Evolutionary conservation across 2,797 vertebrate genomes (phyloP).

Genomic region (Eulemur rubriventer): DNA sequence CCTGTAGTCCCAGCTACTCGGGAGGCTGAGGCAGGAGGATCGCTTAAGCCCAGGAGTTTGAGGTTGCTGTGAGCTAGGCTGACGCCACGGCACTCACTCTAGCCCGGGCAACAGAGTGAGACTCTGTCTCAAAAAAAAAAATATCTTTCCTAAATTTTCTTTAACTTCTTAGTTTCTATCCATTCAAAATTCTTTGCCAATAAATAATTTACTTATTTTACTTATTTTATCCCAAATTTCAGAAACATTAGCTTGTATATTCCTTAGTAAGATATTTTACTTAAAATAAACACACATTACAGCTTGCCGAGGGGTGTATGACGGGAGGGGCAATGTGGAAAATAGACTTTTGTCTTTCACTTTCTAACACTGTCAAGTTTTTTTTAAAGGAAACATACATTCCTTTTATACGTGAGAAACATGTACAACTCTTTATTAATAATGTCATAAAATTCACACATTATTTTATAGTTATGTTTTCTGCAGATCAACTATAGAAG

Average conservation of each 20-base stretch:
- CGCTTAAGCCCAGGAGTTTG: too few species aligned
- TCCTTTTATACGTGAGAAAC: neutral
- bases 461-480: neutral
- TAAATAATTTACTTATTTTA: neutral
- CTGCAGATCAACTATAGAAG: neutral
- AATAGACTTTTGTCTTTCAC: neutral
- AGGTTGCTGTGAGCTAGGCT: too few species aligned
- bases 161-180: neutral
- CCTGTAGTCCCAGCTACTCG: too few species aligned
- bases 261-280: neutral
- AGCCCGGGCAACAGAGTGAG: too few species aligned
- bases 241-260: neutral
- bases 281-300: neutral
- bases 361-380: neutral
- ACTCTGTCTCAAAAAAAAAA: too few species aligned
- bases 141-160: neutral
- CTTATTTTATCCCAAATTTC: neutral
- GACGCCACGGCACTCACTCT: too few species aligned
- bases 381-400: neutral
- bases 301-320: neutral
- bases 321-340: neutral
- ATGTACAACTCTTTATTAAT: neutral
- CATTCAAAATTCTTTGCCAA: conserved; percentile 13
- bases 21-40: too few species aligned
- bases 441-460: neutral